These are phyloP conservation scores for Lampris megalopsis DNA, from an alignment of 2,113 vertebrate species.

Conservation along the genomic window DNA sequence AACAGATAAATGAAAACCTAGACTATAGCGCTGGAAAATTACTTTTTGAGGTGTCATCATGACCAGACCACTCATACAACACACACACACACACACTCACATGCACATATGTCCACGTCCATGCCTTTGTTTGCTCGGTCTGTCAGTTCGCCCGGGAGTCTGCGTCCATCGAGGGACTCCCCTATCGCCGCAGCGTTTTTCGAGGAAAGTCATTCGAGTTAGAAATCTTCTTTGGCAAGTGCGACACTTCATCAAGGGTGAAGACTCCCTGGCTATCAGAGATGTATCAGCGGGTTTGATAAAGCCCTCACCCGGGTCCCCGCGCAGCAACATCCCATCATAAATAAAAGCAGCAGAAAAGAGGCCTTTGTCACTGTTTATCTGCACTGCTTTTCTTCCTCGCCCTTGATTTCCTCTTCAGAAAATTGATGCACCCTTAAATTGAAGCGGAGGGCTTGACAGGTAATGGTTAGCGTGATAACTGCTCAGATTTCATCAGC, in stretches of 20 bases:
- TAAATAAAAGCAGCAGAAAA: constrained; percentile 95
- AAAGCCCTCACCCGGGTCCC: constrained; percentile 91
- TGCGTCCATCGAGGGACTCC: constrained; percentile 87
- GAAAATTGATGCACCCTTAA: constrained; percentile 99
- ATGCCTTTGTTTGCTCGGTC: constrained; percentile 87
- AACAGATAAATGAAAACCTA: background rate
- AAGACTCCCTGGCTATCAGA: constrained; percentile 95
- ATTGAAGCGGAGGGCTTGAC: constrained; percentile 99
- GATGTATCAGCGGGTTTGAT: constrained; percentile 97
- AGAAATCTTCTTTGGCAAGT: constrained; percentile 94
- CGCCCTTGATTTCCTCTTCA: constrained; percentile 99
- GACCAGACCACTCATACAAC: background rate
- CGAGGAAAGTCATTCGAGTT: constrained; percentile 92
- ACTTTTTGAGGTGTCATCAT: too few species aligned
- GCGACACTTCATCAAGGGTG: constrained; percentile 97
- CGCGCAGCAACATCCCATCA: constrained; percentile 97
- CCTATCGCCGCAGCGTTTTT: constrained; percentile 80
- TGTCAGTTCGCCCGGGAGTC: constrained; percentile 86
- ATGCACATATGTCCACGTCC: constrained; percentile 30
- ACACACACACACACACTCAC: constrained; percentile 32
- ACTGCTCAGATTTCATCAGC: constrained; percentile 99
- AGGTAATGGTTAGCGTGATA: constrained; percentile 99
- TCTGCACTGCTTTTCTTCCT: constrained; percentile 98
- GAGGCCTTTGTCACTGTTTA: constrained; percentile 99
- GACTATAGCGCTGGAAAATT: background rate